Base-by-base conservation (phyloP, 2,888 invertebrate genomes). In the Eustalomyia histrio region DNA sequence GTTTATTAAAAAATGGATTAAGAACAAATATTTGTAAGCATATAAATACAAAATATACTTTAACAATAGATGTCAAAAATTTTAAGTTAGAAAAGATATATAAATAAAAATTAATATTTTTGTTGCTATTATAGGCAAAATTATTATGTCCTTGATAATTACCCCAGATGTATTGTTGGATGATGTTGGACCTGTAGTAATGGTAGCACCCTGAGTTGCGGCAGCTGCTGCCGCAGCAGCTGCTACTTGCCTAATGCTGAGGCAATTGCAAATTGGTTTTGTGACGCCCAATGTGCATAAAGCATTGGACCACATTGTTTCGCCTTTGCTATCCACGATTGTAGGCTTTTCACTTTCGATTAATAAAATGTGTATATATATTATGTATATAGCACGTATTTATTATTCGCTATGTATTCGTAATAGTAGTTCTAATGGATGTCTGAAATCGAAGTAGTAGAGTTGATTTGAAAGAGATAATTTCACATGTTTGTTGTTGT, bases 201-300 rank as follows among this genome's bases (percentile, higher is more conserved):
- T 89, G 55, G 89, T 86, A 64, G 86, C 83, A 58, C 83, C 78
- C 61, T 83, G 84, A 76, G 86, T 85, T 73, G 87, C 88, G 84
- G 90, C 90, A 71, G 88, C 89, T 21, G 88, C 88, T 53, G 87
- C 88, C 58, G 88, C 89, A 73, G 89, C 90, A 75, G 89, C 89
- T 76, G 89, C 89, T 85, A 89, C 90, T 87, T 91, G 91, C 84
- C 90, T 90, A 86, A 91, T 90, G 87, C 90, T 91, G 83, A 91
- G 87, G 85, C 91, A 91, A 84, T 90, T 91, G 86, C 91, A 91
- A 83, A 90, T 88, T 83, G 91, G 91, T 86, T 91, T 91, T 78
- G 91, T 91, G 85, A 91, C 91, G 87, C 91, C 91, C 86, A 91
- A 86, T 82, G 91, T 91, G 87, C 91, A 91, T 85, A 91, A 87